These are phyloP conservation scores for Amblyjoppa proteus DNA, from an alignment of 2,888 invertebrate species.

Conservation along the genomic window DNA sequence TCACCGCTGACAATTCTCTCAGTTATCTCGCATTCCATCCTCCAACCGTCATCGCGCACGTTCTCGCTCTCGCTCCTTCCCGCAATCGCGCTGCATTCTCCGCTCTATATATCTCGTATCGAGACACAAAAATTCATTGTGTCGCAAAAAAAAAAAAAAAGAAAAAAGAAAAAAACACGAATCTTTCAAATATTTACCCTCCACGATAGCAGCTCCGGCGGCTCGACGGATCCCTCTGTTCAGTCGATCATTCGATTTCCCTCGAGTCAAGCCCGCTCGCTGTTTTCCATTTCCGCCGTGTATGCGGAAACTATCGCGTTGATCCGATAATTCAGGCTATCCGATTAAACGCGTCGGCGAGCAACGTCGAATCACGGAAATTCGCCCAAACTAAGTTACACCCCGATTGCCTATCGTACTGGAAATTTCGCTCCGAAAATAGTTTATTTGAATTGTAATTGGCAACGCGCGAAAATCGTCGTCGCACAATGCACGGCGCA, in stretches of 20 bases:
- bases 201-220: background rate
- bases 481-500: constrained; percentile 10
- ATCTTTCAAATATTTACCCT: constrained; percentile 13
- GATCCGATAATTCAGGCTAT: constrained; percentile 21
- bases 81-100: constrained; percentile 25
- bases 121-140: constrained; percentile 5
- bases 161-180: background rate
- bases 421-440: constrained; percentile 5
- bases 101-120: constrained; percentile 31
- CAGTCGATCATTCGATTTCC: constrained; percentile 7
- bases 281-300: constrained; percentile 7
- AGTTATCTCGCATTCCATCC: constrained; percentile 81
- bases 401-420: background rate
- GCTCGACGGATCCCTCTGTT: background rate
- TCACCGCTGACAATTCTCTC: constrained; percentile 73
- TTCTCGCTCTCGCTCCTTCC: constrained; percentile 42
- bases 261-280: background rate
- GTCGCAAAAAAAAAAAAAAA: constrained; percentile 1
- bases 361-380: constrained; percentile 21
- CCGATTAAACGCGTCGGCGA: constrained; percentile 1
- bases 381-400: constrained; percentile 15
- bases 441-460: constrained; percentile 44
- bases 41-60: constrained; percentile 76
- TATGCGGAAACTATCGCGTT: background rate
- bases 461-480: constrained; percentile 30